Conservation (phyloP, 2,113 vertebrate genomes). For the Oryzias javanicus region DNA sequence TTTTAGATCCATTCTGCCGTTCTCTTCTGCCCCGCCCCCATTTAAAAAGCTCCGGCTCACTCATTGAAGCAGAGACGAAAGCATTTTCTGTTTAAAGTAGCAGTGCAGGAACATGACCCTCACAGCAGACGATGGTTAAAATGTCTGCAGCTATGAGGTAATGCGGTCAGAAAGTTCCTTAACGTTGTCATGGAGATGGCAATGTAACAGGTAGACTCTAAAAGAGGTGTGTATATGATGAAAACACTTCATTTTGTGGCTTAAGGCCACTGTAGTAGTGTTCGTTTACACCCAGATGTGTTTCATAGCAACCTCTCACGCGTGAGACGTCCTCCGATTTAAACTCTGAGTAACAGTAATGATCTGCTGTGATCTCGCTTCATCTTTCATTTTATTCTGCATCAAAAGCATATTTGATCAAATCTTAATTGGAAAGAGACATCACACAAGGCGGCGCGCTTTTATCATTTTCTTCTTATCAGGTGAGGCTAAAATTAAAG, state of each 20-base stretch:
- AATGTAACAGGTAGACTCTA: conserved; percentile 10
- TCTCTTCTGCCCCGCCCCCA: too few relatives aligned
- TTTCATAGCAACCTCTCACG: conserved; percentile 6
- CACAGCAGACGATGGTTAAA: too few relatives aligned
- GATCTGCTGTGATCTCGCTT: not conserved
- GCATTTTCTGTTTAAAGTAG: too few relatives aligned
- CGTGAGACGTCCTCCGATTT: conserved; percentile 31
- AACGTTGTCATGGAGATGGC: conserved; percentile 50
- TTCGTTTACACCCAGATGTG: conserved; percentile 12
- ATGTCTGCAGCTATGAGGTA: not conserved
- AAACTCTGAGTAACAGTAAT: not conserved
- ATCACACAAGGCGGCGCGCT: conserved; percentile 32
- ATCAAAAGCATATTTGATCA: conserved; percentile 49
- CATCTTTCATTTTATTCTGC: conserved; percentile 15
- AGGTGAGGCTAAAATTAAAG: conserved; percentile 1
- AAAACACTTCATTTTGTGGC: conserved; percentile 23
- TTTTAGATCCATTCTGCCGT: too few relatives aligned
- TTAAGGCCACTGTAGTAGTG: too few relatives aligned
- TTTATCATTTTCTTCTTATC: conserved; percentile 46
- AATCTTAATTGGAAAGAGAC: conserved; percentile 44
- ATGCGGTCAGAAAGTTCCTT: conserved; percentile 2
- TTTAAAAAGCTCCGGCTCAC: too few relatives aligned
- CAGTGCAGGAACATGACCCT: too few relatives aligned
- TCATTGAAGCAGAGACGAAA: too few relatives aligned
- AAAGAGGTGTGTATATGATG: conserved; percentile 56